Conservation (phyloP, 2,888 invertebrate species). For the Thereva unica region DNA sequence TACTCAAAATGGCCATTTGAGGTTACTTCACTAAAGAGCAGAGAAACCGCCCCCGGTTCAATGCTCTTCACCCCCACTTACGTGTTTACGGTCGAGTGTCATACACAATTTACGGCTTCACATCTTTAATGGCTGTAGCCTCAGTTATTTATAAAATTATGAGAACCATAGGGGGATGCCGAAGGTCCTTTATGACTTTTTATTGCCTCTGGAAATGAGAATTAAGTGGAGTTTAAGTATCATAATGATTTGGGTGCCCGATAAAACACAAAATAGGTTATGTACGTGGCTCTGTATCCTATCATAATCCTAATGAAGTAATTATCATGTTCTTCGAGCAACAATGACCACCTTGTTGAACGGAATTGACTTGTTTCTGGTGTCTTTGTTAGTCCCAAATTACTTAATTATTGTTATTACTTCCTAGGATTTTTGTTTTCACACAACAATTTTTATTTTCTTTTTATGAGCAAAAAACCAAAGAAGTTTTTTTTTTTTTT, state of each 20-base stretch:
- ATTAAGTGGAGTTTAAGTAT: constrained; percentile 31
- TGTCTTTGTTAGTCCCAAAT: no score
- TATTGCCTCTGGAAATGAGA: constrained; percentile 20
- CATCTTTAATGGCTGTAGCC: constrained; percentile 11
- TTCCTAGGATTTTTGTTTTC: no score
- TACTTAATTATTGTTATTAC: no score
- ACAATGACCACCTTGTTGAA: no score
- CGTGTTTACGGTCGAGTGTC: constrained; percentile 22
- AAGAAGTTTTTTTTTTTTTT: no score
- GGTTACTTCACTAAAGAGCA: neutral
- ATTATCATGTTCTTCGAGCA: neutral
- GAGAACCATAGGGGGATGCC: constrained; percentile 13
- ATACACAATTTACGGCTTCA: constrained; percentile 23
- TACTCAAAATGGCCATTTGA: constrained; percentile 1
- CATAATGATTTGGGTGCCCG: constrained; percentile 10
- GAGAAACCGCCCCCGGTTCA: neutral
- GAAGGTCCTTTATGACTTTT: constrained; percentile 11
- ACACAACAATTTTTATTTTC: no score
- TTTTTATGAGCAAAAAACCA: no score
- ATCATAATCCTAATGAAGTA: neutral
- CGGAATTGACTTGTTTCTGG: no score
- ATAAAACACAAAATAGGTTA: neutral
- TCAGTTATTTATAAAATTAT: constrained; percentile 30
- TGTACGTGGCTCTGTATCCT: neutral
- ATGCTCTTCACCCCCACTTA: neutral